Percentiles rank a stretch among this genome's conserved stretches.
phyloP scores from a whole-genome alignment of 2,888 invertebrate species.

The Rhorus exstirpatorius region DNA sequence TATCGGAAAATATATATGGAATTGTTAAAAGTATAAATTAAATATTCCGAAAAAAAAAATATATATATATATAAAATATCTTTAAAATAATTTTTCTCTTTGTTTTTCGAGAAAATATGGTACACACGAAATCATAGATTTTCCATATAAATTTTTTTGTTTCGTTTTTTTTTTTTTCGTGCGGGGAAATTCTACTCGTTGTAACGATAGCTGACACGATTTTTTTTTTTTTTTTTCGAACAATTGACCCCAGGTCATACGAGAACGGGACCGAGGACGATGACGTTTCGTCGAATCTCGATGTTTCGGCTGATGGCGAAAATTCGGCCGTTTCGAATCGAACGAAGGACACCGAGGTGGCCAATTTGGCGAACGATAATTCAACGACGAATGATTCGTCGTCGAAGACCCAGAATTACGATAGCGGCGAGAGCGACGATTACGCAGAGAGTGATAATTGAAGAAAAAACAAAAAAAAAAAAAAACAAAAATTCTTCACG shows the following conservation, averaged over 20 bases:
- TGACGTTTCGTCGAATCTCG: slow-evolving; percentile 90
- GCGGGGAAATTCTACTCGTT: slow-evolving; percentile 8
- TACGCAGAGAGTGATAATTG: slow-evolving; percentile 85
- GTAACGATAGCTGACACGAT: not conserved
- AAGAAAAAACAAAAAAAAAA: slow-evolving; percentile 35
- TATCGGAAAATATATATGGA: slow-evolving; percentile 1
- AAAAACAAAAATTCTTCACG: not conserved
- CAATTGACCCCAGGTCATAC: slow-evolving; percentile 76
- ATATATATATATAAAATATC: not conserved
- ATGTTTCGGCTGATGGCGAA: slow-evolving; percentile 86
- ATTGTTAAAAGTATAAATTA: not conserved
- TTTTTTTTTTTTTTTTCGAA: slow-evolving; percentile 33
- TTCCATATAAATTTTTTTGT: slow-evolving; percentile 32
- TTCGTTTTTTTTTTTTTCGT: too few species aligned
- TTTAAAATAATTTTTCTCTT: not conserved
- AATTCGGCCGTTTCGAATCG: slow-evolving; percentile 48
- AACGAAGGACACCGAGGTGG: slow-evolving; percentile 42
- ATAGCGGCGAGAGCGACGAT: slow-evolving; percentile 84
- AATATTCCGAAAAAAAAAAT: not conserved
- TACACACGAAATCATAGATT: slow-evolving; percentile 5
- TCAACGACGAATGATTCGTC: slow-evolving; percentile 66
- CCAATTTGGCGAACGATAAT: slow-evolving; percentile 52
- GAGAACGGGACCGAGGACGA: slow-evolving; percentile 88
- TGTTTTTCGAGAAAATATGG: not conserved
- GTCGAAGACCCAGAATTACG: slow-evolving; percentile 79